Evolutionary conservation across 2,797 vertebrate genomes (phyloP).

Genomic region (Leptodactylus fallax): DNA sequence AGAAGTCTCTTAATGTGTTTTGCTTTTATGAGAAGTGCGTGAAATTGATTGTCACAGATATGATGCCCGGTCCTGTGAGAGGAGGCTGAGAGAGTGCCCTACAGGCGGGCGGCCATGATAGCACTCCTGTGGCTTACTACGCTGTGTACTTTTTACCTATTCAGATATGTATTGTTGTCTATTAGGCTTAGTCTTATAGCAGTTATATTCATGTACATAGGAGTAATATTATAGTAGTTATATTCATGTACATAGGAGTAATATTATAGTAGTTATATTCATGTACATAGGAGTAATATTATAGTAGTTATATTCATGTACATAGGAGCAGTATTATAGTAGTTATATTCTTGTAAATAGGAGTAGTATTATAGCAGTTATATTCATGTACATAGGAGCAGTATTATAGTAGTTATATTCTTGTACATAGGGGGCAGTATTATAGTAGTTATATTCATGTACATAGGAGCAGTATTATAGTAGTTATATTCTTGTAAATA

Average conservation of each 20-base stretch:
- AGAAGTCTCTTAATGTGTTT: conserved; percentile 19
- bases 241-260: too few species aligned
- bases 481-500: conserved; percentile 2
- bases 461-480: conserved; percentile 3
- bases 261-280: too few species aligned
- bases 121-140: neutral
- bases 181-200: neutral
- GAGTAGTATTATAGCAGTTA: too few species aligned
- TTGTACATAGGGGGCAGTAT: too few species aligned
- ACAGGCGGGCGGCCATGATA: neutral
- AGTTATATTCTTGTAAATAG: conserved; percentile 17
- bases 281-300: too few species aligned
- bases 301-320: neutral
- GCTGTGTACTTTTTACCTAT: too few species aligned
- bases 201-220: too few species aligned
- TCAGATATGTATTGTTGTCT: too few species aligned
- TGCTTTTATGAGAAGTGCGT: neutral
- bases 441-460: neutral
- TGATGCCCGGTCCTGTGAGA: neutral
- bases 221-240: too few species aligned
- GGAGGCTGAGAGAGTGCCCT: neutral
- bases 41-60: conserved; percentile 7
- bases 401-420: neutral
- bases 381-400: neutral
- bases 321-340: conserved; percentile 8